Percentiles rank a stretch among this genome's conserved stretches.
Conservation (phyloP, 2,797 vertebrate species). For the Liparis tanakae region DNA sequence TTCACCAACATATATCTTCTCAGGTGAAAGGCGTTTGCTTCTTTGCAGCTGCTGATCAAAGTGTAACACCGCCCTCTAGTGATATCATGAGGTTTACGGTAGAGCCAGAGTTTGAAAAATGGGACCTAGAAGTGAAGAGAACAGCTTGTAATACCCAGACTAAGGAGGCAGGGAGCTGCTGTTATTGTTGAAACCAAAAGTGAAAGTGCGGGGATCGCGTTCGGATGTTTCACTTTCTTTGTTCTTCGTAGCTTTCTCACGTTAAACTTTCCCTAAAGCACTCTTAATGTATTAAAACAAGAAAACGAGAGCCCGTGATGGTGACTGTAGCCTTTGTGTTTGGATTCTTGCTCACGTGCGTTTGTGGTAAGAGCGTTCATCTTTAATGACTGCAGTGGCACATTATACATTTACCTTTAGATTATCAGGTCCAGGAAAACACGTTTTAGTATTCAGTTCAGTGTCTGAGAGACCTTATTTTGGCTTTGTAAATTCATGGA, state of each 20-base stretch:
- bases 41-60: neutral
- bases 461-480: neutral
- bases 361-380: conserved; percentile 64
- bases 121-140: no score
- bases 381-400: neutral
- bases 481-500: neutral
- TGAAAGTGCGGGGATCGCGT: conserved; percentile 65
- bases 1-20: neutral
- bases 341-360: conserved; percentile 58
- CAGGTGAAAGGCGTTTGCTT: neutral
- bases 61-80: conserved; percentile 26
- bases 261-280: neutral
- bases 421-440: neutral
- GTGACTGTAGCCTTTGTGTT: conserved; percentile 58
- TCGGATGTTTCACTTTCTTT: neutral
- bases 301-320: neutral
- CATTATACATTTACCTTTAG: neutral
- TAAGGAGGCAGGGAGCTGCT: neutral
- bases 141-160: neutral
- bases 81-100: neutral
- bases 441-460: neutral
- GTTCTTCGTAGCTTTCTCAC: neutral
- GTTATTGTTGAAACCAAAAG: conserved; percentile 71
- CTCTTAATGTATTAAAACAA: neutral
- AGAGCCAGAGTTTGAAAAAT: neutral